phyloP scores from a whole-genome alignment of 2,888 invertebrate species.

The Dione vanillae region DNA sequence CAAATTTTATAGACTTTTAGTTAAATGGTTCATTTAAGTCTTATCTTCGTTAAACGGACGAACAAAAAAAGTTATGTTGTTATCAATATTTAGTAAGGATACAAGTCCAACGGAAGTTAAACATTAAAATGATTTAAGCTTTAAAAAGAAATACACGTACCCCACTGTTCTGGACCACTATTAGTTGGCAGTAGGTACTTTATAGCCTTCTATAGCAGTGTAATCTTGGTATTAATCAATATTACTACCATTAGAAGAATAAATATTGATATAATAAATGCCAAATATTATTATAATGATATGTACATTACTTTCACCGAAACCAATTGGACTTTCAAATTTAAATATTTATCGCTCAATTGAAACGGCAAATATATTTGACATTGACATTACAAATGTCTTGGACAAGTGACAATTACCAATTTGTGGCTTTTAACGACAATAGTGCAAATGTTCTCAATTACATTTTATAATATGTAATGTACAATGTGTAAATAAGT shows the following conservation, averaged over 20 bases:
- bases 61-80: background rate
- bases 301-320: background rate
- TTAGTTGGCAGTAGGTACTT: too few species aligned
- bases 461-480: too few species aligned
- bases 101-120: background rate
- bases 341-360: slow-evolving; percentile 4
- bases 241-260: background rate
- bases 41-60: background rate
- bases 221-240: background rate
- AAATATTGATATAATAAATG: slow-evolving; percentile 4
- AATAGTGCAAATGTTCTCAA: too few species aligned
- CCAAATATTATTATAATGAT: background rate
- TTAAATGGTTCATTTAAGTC: background rate
- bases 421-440: background rate
- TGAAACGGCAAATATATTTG: background rate
- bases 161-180: background rate
- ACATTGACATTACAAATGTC: background rate
- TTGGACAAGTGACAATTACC: background rate
- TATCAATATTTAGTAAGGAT: background rate
- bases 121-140: background rate
- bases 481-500: slow-evolving; percentile 7
- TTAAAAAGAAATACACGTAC: background rate
- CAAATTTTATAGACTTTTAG: background rate
- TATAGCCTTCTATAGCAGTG: background rate
- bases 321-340: background rate